Base-by-base conservation (phyloP, 2,797 vertebrate genomes). In the Rhabdophis nuchalis region DNA sequence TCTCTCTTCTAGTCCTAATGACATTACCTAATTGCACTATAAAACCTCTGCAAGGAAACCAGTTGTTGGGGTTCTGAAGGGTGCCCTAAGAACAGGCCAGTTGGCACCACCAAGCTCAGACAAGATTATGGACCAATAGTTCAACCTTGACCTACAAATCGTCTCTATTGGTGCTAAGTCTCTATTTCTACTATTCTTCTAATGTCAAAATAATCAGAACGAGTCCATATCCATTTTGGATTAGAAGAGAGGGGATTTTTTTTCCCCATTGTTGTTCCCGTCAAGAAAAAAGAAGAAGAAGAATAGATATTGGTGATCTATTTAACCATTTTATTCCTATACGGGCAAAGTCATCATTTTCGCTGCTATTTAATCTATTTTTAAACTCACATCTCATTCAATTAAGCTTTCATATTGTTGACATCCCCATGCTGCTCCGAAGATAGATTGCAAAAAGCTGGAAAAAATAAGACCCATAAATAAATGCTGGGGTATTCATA, bases 391-490 rank as follows among this genome's bases (percentile, higher is more conserved):
- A 92, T 91, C 93, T 93, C 93, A 94, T 95, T 93, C 95, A 95
- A 96, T 97, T 96, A 96, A 95, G 57, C 86, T 92, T 96, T 95
- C 95, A 90, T 93, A 91, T 89, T 87, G 68, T 58, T 92, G 95
- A 95, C 85, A 95, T 96, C 95, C 94, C 50, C 41, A 92, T 27
- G 86, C 89, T 46, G 29, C 91, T 92, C 90, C 53, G 82, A 92
- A 91, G 92, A 96, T 94, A 57, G 7, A 90, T 14, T 72, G 91
- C 93, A 91, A 93, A 61, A 93, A 96, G 94, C 93, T 93, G 56
- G 92, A 91, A 53, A 50, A 90, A 92, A 50, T 46, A 92, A 95
- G 93, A 94, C 93, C 91, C 90, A 97, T 96, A 97, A 97, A 97
- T 97, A 97, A 97, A 93, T 91, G 29, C 91, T 89, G 50, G 32